phyloP scores from a whole-genome alignment of 2,888 invertebrate species.

The Ichneumon xanthorius region DNA sequence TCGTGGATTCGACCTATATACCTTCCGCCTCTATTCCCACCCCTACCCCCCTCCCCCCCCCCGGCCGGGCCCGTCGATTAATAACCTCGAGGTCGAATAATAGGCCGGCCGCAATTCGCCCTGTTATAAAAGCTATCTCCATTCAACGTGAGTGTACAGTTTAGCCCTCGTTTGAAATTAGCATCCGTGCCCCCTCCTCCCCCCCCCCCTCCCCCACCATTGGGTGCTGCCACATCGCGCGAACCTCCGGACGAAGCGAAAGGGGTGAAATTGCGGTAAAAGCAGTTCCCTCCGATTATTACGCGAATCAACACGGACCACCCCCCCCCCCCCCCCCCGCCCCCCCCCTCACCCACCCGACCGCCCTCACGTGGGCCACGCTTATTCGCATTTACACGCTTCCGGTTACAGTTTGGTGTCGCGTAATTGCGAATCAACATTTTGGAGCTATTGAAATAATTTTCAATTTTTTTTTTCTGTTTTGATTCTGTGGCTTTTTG shows the following conservation, averaged over 20 bases:
- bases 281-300: slow-evolving; percentile 64
- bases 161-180: slow-evolving; percentile 58
- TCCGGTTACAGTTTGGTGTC: slow-evolving; percentile 42
- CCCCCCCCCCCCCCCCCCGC: too few relatives aligned
- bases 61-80: slow-evolving; percentile 60
- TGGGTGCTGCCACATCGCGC: slow-evolving; percentile 15
- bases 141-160: slow-evolving; percentile 28
- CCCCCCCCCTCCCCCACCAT: not conserved
- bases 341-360: not conserved
- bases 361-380: not conserved
- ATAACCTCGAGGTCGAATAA: slow-evolving; percentile 70
- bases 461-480: not conserved
- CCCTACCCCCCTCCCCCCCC: slow-evolving; percentile 8
- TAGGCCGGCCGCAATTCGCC: slow-evolving; percentile 63
- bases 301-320: slow-evolving; percentile 49
- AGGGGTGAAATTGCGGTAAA: slow-evolving; percentile 56
- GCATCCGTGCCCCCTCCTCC: slow-evolving; percentile 27
- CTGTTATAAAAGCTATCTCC: slow-evolving; percentile 66
- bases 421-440: slow-evolving; percentile 56
- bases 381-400: slow-evolving; percentile 20
- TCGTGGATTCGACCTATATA: slow-evolving; percentile 21
- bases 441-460: not conserved
- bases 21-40: not conserved
- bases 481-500: not conserved
- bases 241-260: slow-evolving; percentile 18